Percentiles rank a stretch among this genome's conserved stretches.
Conservation (phyloP, 1,140 invertebrate species). For the Saccostrea glomerata region DNA sequence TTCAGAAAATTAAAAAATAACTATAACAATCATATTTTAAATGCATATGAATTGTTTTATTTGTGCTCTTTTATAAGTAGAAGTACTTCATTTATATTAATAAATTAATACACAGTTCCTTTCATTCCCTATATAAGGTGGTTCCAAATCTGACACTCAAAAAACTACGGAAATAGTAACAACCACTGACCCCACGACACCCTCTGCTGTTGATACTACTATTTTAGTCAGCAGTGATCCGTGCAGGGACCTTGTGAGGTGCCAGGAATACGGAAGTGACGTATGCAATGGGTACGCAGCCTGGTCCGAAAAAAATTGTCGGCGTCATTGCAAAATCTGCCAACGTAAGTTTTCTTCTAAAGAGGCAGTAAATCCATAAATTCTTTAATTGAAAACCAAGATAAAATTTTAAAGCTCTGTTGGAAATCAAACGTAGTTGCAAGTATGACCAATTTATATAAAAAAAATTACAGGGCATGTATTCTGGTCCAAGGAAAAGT, state of each 20-base stretch:
- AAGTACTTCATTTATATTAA: neutral
- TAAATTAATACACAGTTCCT: neutral
- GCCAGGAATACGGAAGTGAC: conserved; percentile 40
- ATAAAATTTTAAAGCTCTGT: too few relatives aligned
- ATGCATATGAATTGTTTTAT: too few relatives aligned
- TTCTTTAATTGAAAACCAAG: too few relatives aligned
- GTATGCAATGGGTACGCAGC: conserved; percentile 43
- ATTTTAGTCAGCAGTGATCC: neutral
- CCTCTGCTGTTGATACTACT: neutral
- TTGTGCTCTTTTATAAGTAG: too few relatives aligned
- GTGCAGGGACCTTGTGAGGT: conserved; percentile 31
- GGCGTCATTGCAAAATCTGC: conserved; percentile 43
- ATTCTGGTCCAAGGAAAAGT: too few relatives aligned
- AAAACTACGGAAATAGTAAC: neutral
- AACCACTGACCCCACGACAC: neutral
- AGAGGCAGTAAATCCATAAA: too few relatives aligned
- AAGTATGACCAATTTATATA: too few relatives aligned
- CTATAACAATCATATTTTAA: too few relatives aligned
- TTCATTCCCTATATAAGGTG: neutral
- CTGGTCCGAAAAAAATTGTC: conserved; percentile 49
- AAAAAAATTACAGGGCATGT: too few relatives aligned
- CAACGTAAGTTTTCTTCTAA: conserved; percentile 6
- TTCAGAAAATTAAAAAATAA: neutral
- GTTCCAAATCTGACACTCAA: neutral
- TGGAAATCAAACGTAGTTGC: too few relatives aligned